A percentile compares a stretch with the other conserved stretches of the same genome.
These are phyloP conservation scores for Pseudochaenichthys georgianus DNA, from an alignment of 2,797 vertebrate genomes.

Conservation along the genomic window DNA sequence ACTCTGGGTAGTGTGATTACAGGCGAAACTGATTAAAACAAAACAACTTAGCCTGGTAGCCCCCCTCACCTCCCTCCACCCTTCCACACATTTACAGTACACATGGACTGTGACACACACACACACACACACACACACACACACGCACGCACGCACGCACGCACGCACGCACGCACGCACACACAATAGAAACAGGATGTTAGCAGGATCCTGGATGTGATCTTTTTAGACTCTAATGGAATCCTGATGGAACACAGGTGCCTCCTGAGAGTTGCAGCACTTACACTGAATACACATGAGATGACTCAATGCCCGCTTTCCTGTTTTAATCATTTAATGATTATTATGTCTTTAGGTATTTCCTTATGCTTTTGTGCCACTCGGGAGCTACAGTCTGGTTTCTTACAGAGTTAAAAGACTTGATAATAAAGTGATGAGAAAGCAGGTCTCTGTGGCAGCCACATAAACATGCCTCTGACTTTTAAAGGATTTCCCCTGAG, in stretches of 20 bases:
- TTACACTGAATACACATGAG: slow-evolving; percentile 64
- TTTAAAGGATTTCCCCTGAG: slow-evolving; percentile 84
- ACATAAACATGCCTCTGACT: slow-evolving; percentile 77
- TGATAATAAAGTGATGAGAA: slow-evolving; percentile 80
- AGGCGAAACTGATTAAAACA: slow-evolving; percentile 85
- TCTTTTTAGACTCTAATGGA: slow-evolving; percentile 79
- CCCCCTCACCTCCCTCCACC: slow-evolving; percentile 22
- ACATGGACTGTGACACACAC: slow-evolving; percentile 48
- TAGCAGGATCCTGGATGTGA: slow-evolving; percentile 70
- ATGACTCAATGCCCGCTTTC: slow-evolving; percentile 75
- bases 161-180: slow-evolving; percentile 23
- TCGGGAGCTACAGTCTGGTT: slow-evolving; percentile 57
- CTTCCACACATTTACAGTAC: slow-evolving; percentile 51
- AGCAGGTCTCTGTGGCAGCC: slow-evolving; percentile 71
- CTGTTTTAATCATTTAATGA: slow-evolving; percentile 81
- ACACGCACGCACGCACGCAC: slow-evolving; percentile 26
- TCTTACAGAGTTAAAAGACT: slow-evolving; percentile 66
- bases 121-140: slow-evolving; percentile 22
- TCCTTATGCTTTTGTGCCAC: slow-evolving; percentile 69
- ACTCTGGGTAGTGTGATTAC: slow-evolving; percentile 77
- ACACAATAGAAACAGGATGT: slow-evolving; percentile 73
- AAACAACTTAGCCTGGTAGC: slow-evolving; percentile 70
- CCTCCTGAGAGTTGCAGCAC: slow-evolving; percentile 69
- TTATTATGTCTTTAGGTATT: slow-evolving; percentile 80
- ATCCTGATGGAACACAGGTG: slow-evolving; percentile 83